Evolutionary conservation across 2,797 vertebrate species (phyloP).

Genomic region (Amniataba percoides): DNA sequence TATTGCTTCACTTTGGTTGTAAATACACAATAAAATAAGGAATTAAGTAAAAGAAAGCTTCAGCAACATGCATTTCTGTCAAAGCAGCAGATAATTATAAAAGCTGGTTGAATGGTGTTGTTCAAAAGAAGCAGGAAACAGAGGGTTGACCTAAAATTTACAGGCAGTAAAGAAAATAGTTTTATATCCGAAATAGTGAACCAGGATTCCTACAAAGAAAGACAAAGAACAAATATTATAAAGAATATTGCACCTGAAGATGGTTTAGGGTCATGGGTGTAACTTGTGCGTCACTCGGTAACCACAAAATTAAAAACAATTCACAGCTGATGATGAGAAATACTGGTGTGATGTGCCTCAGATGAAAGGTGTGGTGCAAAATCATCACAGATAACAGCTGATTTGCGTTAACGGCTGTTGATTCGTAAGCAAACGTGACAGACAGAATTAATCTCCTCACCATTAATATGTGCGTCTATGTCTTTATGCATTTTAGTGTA

Average conservation of each 20-base stretch:
- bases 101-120: too few species aligned
- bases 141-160: too few species aligned
- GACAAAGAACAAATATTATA: not conserved
- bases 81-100: too few species aligned
- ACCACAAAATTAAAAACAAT: not conserved
- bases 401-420: not conserved
- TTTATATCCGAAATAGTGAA: not conserved
- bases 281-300: not conserved
- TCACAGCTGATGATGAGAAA: not conserved
- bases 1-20: too few species aligned
- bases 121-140: too few species aligned
- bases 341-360: not conserved
- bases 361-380: not conserved
- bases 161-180: not conserved
- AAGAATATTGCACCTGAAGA: not conserved
- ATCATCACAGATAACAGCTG: not conserved
- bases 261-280: too few species aligned
- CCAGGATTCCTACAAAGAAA: not conserved
- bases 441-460: not conserved
- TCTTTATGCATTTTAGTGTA: not conserved
- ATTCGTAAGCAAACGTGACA: not conserved
- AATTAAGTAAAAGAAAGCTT: too few species aligned
- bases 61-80: too few species aligned
- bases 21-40: too few species aligned
- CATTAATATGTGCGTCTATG: not conserved